Percentiles rank a stretch among this genome's conserved stretches.
phyloP scores from a whole-genome alignment of 2,797 vertebrate species.

The Pipistrellus nathusii region DNA sequence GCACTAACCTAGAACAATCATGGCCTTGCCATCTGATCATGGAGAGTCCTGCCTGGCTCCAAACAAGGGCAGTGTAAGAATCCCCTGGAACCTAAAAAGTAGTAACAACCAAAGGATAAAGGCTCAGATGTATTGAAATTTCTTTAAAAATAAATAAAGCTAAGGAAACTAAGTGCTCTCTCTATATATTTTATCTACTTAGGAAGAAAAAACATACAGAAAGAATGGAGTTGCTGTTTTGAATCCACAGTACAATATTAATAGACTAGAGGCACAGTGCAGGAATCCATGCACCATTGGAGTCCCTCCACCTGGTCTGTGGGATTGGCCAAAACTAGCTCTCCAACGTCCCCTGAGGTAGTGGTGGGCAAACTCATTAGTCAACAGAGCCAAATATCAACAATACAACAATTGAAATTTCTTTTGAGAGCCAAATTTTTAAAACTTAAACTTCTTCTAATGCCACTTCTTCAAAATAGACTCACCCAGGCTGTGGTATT shows the following conservation, averaged over 20 bases:
- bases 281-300: too few relatives aligned
- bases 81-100: not conserved
- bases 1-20: not conserved
- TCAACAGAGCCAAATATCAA: too few relatives aligned
- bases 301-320: too few relatives aligned
- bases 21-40: not conserved
- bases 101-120: not conserved
- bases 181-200: not conserved
- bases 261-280: too few relatives aligned
- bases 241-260: not conserved
- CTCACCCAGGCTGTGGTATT: too few relatives aligned
- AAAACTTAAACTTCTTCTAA: too few relatives aligned
- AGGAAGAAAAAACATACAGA: not conserved
- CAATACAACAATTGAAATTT: too few relatives aligned
- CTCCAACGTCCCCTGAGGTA: too few relatives aligned
- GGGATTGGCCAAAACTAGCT: too few relatives aligned
- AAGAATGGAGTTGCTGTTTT: not conserved
- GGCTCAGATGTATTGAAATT: not conserved
- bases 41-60: not conserved
- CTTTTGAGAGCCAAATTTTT: too few relatives aligned
- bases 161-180: not conserved
- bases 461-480: too few relatives aligned
- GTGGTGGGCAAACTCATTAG: too few relatives aligned
- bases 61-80: not conserved
- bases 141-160: not conserved